These are phyloP conservation scores for Mastomys natalensis DNA, from an alignment of 2,113 vertebrate genomes.

Conservation along the genomic window DNA sequence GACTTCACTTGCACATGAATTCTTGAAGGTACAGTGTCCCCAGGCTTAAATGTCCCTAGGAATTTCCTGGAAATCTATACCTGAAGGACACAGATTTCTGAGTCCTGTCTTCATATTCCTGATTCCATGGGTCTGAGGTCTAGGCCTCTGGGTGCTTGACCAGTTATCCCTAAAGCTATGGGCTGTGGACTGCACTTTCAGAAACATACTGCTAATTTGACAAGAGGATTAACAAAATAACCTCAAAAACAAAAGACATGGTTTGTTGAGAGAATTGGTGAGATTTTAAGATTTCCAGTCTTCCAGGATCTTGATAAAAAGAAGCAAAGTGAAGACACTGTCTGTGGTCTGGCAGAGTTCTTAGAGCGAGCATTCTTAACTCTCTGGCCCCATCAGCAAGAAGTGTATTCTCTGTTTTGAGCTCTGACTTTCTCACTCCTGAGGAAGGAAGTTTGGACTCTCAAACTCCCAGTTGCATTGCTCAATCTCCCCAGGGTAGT, in stretches of 20 bases:
- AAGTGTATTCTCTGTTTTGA: constrained; percentile 1
- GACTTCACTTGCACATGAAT: neutral
- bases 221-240: neutral
- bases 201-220: neutral
- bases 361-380: neutral
- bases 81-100: neutral
- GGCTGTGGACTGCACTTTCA: neutral
- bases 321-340: neutral
- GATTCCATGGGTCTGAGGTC: neutral
- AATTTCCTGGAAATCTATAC: neutral
- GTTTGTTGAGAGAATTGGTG: neutral
- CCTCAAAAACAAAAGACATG: neutral
- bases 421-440: neutral
- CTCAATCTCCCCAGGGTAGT: neutral
- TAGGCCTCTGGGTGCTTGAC: neutral
- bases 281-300: neutral
- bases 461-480: neutral
- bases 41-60: neutral
- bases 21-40: neutral
- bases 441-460: neutral
- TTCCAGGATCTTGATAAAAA: neutral
- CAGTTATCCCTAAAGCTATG: neutral
- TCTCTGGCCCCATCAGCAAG: neutral
- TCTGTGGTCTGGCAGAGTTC: neutral
- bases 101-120: neutral